Evolutionary conservation across 2,113 vertebrate species (phyloP).

Genomic region (Chitala chitala): DNA sequence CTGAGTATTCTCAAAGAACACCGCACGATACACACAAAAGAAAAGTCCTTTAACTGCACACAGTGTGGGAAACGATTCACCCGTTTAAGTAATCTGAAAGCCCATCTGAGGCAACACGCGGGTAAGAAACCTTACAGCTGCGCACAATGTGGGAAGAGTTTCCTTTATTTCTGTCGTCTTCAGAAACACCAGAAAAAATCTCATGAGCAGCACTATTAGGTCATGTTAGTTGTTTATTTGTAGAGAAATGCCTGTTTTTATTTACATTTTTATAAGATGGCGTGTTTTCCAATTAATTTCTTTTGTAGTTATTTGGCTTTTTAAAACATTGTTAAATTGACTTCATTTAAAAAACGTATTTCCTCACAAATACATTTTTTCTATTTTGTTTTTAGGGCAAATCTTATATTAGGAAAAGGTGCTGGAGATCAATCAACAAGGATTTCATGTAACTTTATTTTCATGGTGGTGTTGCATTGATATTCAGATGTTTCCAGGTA

Average conservation of each 20-base stretch:
- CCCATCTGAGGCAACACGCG: constrained; percentile 67
- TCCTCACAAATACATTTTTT: no score
- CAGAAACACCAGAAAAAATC: constrained; percentile 69
- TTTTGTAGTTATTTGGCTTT: no score
- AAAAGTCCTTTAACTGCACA: constrained; percentile 69
- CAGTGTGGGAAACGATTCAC: constrained; percentile 71
- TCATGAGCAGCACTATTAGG: constrained; percentile 61
- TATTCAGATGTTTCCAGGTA: no score
- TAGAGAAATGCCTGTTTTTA: background rate
- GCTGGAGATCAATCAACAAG: no score
- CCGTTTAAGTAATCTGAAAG: constrained; percentile 63
- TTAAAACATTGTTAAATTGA: no score
- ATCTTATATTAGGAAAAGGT: no score
- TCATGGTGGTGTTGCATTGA: no score
- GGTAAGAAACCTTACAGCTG: constrained; percentile 64
- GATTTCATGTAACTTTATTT: no score
- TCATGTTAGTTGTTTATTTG: background rate
- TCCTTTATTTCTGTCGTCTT: constrained; percentile 69
- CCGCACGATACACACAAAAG: constrained; percentile 69
- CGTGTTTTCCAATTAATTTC: no score
- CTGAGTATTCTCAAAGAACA: constrained; percentile 61
- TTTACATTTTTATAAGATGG: background rate
- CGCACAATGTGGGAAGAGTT: constrained; percentile 69
- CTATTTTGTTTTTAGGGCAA: no score
- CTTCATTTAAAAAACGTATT: no score